Evolutionary conservation across 2,113 vertebrate genomes (phyloP), one percentile per base, ranked within the genome.

Genomic region (Apteryx owenii): DNA sequence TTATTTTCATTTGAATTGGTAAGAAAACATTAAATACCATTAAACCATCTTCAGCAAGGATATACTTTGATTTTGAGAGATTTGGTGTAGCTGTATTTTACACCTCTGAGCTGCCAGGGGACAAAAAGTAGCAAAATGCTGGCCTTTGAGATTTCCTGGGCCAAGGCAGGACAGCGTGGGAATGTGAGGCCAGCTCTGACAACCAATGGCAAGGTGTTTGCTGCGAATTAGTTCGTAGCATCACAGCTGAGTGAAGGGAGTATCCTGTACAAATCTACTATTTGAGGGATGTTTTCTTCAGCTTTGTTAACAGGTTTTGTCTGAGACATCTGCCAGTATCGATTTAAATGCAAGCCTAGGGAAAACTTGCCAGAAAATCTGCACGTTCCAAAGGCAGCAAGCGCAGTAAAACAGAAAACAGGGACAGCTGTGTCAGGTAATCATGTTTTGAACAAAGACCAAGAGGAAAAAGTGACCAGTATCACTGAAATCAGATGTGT

Each of bases 131-230:
- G 29, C 12, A 62, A 64, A 42, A 7, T 3, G 1, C 21, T 62
- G 42, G 25, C 40, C 53, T 50, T 85, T 0, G 44, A 81, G 31
- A 17, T 79, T 38, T 46, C n/a, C 64, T 76, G 66, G 85, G 40
- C 58, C 46, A 73, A 78, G 46, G 46, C 28, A 40, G 42, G 46
- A n/a, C 68, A 75, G 38, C 54, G 51, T 19, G 22, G 51, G 17
- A 64, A 23, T 4, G 38, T 53, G 60, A 70, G 60, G 48, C 61
- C 20, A 9, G 17, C 29, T 76, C 65, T 44, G 31, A n/a, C 12
- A 9, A 3, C 20, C 13, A 2, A 2, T 11, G 17, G 7, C 33
- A 5, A 0, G 0, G 25, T 0, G 0, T 28, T 61, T n/a, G 91
- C 77, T 82, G 51, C 12, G 60, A 72, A 50, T 8, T 25, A 12